A percentile compares a stretch with the other conserved stretches of the same genome.
Conservation (phyloP, 35 echinoderm and acorn worm species). For the Holothuria glaberrima region DNA sequence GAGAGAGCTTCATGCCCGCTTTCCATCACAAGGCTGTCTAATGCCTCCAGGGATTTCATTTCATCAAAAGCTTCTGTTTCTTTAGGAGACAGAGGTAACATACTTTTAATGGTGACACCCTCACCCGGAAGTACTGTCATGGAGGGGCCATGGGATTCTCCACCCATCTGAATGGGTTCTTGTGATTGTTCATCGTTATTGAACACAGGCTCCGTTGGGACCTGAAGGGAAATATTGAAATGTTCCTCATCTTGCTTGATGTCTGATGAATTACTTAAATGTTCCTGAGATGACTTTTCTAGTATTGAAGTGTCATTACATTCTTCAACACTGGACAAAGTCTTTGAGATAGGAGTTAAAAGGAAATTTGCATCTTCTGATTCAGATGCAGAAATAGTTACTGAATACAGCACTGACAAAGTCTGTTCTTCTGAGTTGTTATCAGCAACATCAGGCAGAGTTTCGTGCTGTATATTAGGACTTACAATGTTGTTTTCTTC, state of each 20-base stretch:
- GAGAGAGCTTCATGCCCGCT: not conserved
- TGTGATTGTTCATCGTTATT: slow-evolving; percentile 21
- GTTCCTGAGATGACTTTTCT: not conserved
- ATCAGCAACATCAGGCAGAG: slow-evolving; percentile 38
- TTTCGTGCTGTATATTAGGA: slow-evolving; percentile 27
- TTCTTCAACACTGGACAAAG: not conserved
- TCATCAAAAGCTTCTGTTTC: slow-evolving; percentile 57
- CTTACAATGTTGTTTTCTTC: slow-evolving; percentile 16
- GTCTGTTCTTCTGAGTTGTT: slow-evolving; percentile 12
- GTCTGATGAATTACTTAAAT: not conserved
- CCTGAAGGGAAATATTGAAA: slow-evolving; percentile 54
- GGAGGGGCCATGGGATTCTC: not conserved
- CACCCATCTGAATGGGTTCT: not conserved
- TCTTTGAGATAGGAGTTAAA: not conserved
- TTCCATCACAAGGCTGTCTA: not conserved
- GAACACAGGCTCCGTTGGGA: slow-evolving; percentile 4
- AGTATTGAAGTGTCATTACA: not conserved
- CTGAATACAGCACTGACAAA: slow-evolving; percentile 18
- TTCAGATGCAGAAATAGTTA: slow-evolving; percentile 13
- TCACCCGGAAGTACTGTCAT: not conserved
- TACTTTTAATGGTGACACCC: not conserved
- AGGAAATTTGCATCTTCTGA: not conserved
- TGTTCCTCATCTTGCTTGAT: slow-evolving; percentile 54
- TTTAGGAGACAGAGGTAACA: slow-evolving; percentile 47
- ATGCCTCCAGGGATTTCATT: slow-evolving; percentile 26